Conservation (phyloP, 2,888 invertebrate genomes). For the Maniola hyperantus region DNA sequence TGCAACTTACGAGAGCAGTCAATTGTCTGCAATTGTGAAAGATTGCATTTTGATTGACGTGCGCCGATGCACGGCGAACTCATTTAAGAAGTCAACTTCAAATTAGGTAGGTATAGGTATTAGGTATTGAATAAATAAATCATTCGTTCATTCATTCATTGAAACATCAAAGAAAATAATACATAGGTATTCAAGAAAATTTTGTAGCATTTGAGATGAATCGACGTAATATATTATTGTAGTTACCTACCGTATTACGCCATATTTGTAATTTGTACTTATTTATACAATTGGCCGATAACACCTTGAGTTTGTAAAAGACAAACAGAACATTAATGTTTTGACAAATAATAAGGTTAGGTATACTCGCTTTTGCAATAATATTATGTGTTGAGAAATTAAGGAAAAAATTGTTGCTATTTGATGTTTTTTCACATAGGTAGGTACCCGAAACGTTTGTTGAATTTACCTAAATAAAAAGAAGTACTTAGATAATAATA, state of each 20-base stretch:
- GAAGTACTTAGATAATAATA: too few relatives aligned
- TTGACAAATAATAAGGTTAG: not conserved
- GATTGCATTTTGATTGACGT: conserved; percentile 42
- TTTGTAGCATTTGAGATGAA: not conserved
- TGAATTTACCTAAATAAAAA: too few relatives aligned
- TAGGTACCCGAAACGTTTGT: too few relatives aligned
- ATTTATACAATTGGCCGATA: not conserved
- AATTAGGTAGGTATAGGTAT: too few relatives aligned
- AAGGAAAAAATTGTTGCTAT: not conserved
- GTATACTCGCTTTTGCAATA: not conserved
- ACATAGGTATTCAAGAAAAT: not conserved
- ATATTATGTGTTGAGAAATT: not conserved
- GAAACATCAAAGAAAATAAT: not conserved
- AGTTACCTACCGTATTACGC: not conserved
- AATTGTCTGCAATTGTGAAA: conserved; percentile 43
- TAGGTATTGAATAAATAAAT: too few relatives aligned
- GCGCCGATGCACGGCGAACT: not conserved
- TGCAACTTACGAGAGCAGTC: conserved; percentile 34
- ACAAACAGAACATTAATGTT: not conserved
- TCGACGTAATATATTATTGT: not conserved
- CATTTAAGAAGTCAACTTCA: conserved; percentile 7
- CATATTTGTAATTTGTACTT: too few relatives aligned
- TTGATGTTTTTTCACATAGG: too few relatives aligned
- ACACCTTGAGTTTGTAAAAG: conserved; percentile 1
- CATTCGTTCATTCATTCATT: too few relatives aligned